These are phyloP conservation scores for Drosophila albomicans DNA, from an alignment of 1,140 invertebrate species.

Conservation along the genomic window DNA sequence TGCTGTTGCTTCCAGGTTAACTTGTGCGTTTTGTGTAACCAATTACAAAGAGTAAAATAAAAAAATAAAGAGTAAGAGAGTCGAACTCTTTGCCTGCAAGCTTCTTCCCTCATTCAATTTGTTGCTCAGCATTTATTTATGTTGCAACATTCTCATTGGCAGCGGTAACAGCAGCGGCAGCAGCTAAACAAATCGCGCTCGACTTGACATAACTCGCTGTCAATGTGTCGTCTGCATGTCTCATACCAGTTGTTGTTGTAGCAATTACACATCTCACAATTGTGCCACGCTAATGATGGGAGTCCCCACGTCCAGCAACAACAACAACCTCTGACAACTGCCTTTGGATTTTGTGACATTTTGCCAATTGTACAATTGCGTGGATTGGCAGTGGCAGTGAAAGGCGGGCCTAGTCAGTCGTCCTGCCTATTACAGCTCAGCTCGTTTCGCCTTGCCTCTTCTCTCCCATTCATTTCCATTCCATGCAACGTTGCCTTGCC, in stretches of 20 bases:
- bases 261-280: conserved; percentile 83
- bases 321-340: conserved; percentile 77
- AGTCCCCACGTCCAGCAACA: conserved; percentile 57
- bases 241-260: conserved; percentile 68
- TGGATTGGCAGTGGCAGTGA: conserved; percentile 69
- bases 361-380: conserved; percentile 81
- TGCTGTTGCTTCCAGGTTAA: conserved; percentile 33
- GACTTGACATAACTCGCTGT: conserved; percentile 81
- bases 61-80: conserved; percentile 5
- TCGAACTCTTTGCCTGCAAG: conserved; percentile 14
- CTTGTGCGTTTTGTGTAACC: conserved; percentile 78
- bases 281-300: conserved; percentile 83
- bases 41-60: conserved; percentile 50
- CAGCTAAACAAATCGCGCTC: conserved; percentile 77
- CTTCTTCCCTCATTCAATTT: conserved; percentile 71
- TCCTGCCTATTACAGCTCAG: conserved; percentile 21
- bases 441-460: conserved; percentile 6
- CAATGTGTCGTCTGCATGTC: conserved; percentile 80
- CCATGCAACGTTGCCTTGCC: not conserved
- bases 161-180: conserved; percentile 12
- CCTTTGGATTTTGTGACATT: conserved; percentile 78
- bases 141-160: conserved; percentile 69
- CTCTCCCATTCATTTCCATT: conserved; percentile 8
- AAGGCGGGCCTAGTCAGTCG: conserved; percentile 51
- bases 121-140: conserved; percentile 70